Conservation (phyloP, 2,888 invertebrate species). For the Abscondita cerata region DNA sequence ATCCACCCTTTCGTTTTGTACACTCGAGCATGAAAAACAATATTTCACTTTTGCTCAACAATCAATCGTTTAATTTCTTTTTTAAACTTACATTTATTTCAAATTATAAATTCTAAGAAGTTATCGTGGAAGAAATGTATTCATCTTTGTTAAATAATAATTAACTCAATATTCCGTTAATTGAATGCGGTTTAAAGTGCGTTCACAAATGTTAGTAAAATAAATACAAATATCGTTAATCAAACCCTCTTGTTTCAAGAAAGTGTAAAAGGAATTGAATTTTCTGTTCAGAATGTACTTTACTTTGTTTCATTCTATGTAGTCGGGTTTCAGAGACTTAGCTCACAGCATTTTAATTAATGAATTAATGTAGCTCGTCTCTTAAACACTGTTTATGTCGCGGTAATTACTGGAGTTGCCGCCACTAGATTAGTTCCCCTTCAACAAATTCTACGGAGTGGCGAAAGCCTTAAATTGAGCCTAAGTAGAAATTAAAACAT, state of each 20-base stretch:
- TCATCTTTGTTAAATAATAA: too few relatives aligned
- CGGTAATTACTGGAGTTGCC: slow-evolving; percentile 60
- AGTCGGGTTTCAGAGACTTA: slow-evolving; percentile 50
- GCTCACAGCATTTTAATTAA: slow-evolving; percentile 60
- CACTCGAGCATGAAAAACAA: slow-evolving; percentile 21
- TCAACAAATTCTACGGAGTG: slow-evolving; percentile 33
- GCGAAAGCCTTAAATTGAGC: slow-evolving; percentile 54
- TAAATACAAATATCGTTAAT: neutral
- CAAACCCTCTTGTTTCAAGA: slow-evolving; percentile 13
- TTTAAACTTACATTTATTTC: too few relatives aligned
- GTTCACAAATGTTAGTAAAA: neutral
- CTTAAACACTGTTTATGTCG: slow-evolving; percentile 62
- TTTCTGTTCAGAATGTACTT: slow-evolving; percentile 38
- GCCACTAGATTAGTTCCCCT: slow-evolving; percentile 45
- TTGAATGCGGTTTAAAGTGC: too few relatives aligned
- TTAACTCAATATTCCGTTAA: too few relatives aligned
- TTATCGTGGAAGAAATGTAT: too few relatives aligned
- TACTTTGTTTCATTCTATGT: slow-evolving; percentile 47
- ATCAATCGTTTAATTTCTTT: too few relatives aligned
- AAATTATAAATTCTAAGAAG: too few relatives aligned
- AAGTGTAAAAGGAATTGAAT: slow-evolving; percentile 27
- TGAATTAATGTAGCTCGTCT: slow-evolving; percentile 61
- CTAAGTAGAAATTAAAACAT: slow-evolving; percentile 41
- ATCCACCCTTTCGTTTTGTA: slow-evolving; percentile 36
- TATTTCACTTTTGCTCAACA: neutral